Evolutionary conservation across 64 coral and sea anemone genomes (phyloP).

Genomic region (Porites lutea): DNA sequence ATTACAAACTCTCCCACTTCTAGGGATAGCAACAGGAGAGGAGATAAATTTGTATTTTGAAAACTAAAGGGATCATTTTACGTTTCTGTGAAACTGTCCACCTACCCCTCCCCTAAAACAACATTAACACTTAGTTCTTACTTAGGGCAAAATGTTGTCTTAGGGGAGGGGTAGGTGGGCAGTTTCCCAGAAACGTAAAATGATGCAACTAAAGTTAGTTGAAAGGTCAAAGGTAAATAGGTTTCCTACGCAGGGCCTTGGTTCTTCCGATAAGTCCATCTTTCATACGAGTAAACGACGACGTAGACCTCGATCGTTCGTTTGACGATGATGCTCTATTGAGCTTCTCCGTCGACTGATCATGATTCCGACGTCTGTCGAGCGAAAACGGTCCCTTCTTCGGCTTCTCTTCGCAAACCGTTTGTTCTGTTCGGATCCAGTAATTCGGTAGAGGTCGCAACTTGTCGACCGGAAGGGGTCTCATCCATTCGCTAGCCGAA

Average conservation of each 20-base stretch:
- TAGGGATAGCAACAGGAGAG: too few species aligned
- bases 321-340: not conserved
- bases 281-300: slow-evolving; percentile 45
- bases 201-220: too few species aligned
- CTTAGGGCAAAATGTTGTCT: too few species aligned
- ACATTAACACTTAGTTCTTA: too few species aligned
- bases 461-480: slow-evolving; percentile 28
- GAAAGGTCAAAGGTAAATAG: slow-evolving; percentile 18
- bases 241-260: slow-evolving; percentile 31
- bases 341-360: slow-evolving; percentile 48
- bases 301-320: slow-evolving; percentile 8
- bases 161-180: too few species aligned
- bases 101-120: too few species aligned
- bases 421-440: slow-evolving; percentile 6
- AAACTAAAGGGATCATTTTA: too few species aligned
- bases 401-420: slow-evolving; percentile 46
- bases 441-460: not conserved
- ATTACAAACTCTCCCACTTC: too few species aligned
- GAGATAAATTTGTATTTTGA: too few species aligned
- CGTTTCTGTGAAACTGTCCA: too few species aligned
- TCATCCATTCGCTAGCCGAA: slow-evolving; percentile 33
- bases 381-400: slow-evolving; percentile 48
- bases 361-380: slow-evolving; percentile 34
- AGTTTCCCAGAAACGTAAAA: too few species aligned
- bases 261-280: slow-evolving; percentile 49